phyloP scores from a whole-genome alignment of 2,113 vertebrate species.

The Ophiodon elongatus region DNA sequence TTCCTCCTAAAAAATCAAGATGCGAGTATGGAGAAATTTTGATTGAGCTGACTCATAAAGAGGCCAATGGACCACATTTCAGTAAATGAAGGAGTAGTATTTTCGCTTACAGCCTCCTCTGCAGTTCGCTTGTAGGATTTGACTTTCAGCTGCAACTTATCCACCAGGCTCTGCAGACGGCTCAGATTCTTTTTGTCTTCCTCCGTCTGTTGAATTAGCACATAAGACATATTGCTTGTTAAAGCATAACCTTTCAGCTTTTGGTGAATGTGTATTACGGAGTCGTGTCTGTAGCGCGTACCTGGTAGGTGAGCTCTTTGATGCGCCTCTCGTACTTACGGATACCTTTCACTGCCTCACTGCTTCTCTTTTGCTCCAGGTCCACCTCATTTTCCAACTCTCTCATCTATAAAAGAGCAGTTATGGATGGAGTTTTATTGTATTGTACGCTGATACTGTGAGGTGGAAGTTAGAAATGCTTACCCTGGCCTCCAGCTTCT shows the following conservation, averaged over 20 bases:
- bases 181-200: slow-evolving; percentile 88
- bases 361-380: slow-evolving; percentile 79
- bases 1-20: slow-evolving; percentile 69
- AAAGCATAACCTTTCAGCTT: not conserved
- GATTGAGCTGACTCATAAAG: not conserved
- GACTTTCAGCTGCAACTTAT: slow-evolving; percentile 82
- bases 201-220: slow-evolving; percentile 71
- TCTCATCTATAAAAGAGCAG: slow-evolving; percentile 71
- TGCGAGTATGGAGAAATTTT: not conserved
- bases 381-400: slow-evolving; percentile 86
- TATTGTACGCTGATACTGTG: not conserved
- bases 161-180: slow-evolving; percentile 88
- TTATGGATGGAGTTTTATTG: not conserved
- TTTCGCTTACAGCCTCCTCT: slow-evolving; percentile 82
- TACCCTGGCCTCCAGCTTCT: slow-evolving; percentile 83
- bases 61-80: not conserved
- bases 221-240: not conserved
- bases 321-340: slow-evolving; percentile 64
- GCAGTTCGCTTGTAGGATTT: slow-evolving; percentile 85
- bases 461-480: not conserved
- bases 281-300: slow-evolving; percentile 30
- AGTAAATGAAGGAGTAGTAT: not conserved
- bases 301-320: slow-evolving; percentile 64
- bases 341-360: slow-evolving; percentile 55
- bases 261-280: not conserved